These are phyloP conservation scores for Drosophila setosimentum DNA, from an alignment of 2,888 invertebrate species.

Conservation along the genomic window DNA sequence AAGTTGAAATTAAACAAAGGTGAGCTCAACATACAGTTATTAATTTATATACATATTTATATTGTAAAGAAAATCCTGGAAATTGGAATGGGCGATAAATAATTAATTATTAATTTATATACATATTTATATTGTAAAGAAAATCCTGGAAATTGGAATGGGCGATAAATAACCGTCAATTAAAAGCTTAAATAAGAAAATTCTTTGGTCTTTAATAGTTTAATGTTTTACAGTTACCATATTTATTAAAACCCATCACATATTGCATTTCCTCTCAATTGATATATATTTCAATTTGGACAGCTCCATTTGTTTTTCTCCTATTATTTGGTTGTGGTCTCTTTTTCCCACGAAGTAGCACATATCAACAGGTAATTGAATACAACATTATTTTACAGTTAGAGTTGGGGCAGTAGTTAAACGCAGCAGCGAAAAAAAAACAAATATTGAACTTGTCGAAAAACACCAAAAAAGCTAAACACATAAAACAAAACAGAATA, in stretches of 20 bases:
- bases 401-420: constrained; percentile 26
- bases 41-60: neutral
- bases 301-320: neutral
- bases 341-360: constrained; percentile 58
- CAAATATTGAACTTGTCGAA: constrained; percentile 58
- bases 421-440: constrained; percentile 33
- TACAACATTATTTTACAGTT: constrained; percentile 32
- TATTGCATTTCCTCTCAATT: neutral
- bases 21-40: neutral
- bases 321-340: neutral
- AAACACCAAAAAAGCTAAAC: constrained; percentile 9
- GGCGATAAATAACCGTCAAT: neutral
- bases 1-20: neutral
- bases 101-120: neutral
- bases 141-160: neutral
- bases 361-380: constrained; percentile 70
- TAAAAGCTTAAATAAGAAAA: neutral
- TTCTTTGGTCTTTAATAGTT: neutral
- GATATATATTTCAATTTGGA: neutral
- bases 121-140: neutral
- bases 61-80: neutral
- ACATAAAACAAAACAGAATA: constrained; percentile 1
- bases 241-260: neutral
- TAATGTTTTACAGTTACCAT: neutral
- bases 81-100: neutral